These are phyloP conservation scores for Grus americana DNA, from an alignment of 2,113 vertebrate species.

Conservation along the genomic window DNA sequence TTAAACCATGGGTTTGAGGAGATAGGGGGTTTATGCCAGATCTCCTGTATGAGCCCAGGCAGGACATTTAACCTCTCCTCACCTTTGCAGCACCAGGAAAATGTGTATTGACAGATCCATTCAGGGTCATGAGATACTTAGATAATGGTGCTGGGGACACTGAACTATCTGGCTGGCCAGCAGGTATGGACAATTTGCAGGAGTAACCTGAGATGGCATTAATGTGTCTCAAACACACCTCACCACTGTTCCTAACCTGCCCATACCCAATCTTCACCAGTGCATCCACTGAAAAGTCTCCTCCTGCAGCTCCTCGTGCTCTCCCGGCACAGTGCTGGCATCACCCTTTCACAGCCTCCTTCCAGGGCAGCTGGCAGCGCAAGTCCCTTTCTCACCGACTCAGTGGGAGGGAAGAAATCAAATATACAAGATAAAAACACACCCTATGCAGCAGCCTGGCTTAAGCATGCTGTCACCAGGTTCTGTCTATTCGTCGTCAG, in stretches of 20 bases:
- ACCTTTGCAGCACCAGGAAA: not conserved
- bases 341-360: not conserved
- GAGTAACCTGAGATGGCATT: not conserved
- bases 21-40: not conserved
- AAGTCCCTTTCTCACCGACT: not conserved
- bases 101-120: not conserved
- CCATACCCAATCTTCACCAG: not conserved
- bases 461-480: not conserved
- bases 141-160: not conserved
- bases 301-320: not conserved
- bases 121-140: not conserved
- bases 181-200: not conserved
- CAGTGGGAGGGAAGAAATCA: not conserved
- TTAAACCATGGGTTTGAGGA: not conserved
- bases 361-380: not conserved
- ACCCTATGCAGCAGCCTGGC: not conserved
- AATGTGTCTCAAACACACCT: not conserved
- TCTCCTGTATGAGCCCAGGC: not conserved
- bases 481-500: not conserved
- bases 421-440: not conserved
- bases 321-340: not conserved
- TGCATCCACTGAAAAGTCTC: not conserved
- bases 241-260: not conserved
- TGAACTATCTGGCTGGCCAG: not conserved
- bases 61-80: not conserved